Conservation (phyloP, 1,140 invertebrate species). For the Aphelenchoides fujianensis region DNA sequence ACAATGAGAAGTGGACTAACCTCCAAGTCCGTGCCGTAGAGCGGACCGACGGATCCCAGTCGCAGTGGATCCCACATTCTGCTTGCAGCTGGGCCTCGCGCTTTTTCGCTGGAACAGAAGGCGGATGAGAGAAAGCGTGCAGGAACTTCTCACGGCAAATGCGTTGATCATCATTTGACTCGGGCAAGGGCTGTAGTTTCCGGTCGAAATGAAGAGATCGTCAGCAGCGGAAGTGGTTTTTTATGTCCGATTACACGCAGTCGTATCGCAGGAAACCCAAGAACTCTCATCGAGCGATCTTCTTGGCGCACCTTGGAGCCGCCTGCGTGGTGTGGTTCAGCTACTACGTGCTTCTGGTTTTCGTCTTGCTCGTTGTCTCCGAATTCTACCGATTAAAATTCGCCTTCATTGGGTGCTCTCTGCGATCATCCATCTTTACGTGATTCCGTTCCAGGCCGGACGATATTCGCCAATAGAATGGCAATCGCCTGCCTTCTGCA, state of each 20-base stretch:
- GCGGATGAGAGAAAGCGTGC: too few species aligned
- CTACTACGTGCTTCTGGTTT: slow-evolving; percentile 66
- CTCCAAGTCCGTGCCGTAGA: too few species aligned
- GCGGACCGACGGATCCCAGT: too few species aligned
- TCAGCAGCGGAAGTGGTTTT: slow-evolving; percentile 26
- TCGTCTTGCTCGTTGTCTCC: slow-evolving; percentile 20
- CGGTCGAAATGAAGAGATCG: slow-evolving; percentile 44
- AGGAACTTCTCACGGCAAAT: too few species aligned
- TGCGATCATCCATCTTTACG: slow-evolving; percentile 13
- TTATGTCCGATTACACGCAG: too few species aligned
- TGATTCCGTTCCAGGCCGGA: slow-evolving; percentile 31
- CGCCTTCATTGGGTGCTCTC: slow-evolving; percentile 16
- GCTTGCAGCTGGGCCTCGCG: too few species aligned
- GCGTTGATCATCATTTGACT: slow-evolving; percentile 40
- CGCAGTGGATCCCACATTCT: too few species aligned
- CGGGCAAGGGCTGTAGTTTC: slow-evolving; percentile 47
- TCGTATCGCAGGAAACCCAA: slow-evolving; percentile 47
- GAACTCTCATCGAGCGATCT: slow-evolving; percentile 74
- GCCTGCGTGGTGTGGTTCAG: slow-evolving; percentile 97
- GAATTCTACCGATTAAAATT: slow-evolving; percentile 29
- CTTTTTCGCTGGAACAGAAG: too few species aligned
- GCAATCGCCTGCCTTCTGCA: slow-evolving; percentile 33
- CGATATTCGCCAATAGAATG: slow-evolving; percentile 33
- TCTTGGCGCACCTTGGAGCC: slow-evolving; percentile 90
- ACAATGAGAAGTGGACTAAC: too few species aligned